Base-by-base conservation (phyloP, 2,888 invertebrate genomes). In the Pollenia labialis region DNA sequence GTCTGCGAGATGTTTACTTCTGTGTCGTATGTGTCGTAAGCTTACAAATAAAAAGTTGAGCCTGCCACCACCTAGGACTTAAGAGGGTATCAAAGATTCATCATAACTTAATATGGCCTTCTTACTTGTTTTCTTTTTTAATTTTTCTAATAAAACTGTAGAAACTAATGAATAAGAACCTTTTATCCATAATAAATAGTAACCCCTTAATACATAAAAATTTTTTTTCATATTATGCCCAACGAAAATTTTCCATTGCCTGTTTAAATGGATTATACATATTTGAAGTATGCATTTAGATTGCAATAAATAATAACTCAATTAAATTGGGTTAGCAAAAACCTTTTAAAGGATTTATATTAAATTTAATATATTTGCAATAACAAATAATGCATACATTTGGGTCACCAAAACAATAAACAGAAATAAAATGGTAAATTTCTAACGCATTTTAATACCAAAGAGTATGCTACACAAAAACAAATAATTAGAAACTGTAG, bases 361-460 rank as follows among this genome's bases (percentile, higher is more conserved):
- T 62, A 16, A 60, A 52, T 80, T 60, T n/a, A 71, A 80, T 71
- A 80, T 52, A 44, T 46, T 46, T 46, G 18, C 23, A 72, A 56
- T 66, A 52, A 12, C 23, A 60, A 75, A 23, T 52, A 66, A 58
- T 66, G 64, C 50, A 52, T 72, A 66, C 44, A 84, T 68, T 74
- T 74, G n/a, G 83, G 83, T 71, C 75, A 76, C 46, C 7, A 58
- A 60, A 60, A 46, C 18, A 32, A 9, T 42, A 52, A 54, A 4
- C n/a, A 32, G 3, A 62, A 60, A 71, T 40, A 14, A 42, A 69
- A 50, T 32, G 18, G 4, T n/a, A 2, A 23, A 2, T 23, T 23
- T 23, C 23, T 2, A 18, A 23, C 8, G n/a, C 14, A 60, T 42
- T 64, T 60, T 3, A 0, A 14, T 60, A 44, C 46, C 3, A 48